A percentile compares a stretch with the other conserved stretches of the same genome.
phyloP scores from a whole-genome alignment of 2,797 vertebrate genomes.

The Parauchenoglanis punctatus region DNA sequence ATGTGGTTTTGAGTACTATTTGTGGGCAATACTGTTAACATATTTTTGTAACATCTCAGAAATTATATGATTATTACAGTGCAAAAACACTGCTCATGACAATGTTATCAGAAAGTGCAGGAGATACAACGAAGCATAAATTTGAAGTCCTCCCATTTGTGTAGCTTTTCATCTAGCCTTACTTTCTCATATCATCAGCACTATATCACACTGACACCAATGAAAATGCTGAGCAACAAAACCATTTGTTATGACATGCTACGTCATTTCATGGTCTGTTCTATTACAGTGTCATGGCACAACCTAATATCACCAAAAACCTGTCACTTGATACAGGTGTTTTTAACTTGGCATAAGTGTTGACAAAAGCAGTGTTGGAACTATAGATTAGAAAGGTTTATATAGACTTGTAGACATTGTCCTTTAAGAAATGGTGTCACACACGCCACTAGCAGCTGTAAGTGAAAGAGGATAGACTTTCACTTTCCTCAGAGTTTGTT shows the following conservation, averaged over 20 bases:
- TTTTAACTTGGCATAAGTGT: background rate
- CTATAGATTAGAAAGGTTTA: background rate
- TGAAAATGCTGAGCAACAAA: background rate
- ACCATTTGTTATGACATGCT: background rate
- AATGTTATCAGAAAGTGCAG: background rate
- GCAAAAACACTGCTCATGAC: background rate
- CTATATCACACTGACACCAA: background rate
- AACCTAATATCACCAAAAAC: background rate
- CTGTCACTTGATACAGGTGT: background rate
- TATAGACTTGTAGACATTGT: background rate
- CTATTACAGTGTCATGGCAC: background rate
- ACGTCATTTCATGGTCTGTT: background rate
- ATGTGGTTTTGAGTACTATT: background rate
- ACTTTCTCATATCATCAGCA: background rate
- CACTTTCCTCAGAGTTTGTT: background rate
- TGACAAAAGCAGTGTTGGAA: background rate
- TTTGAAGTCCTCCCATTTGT: background rate
- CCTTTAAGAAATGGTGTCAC: background rate
- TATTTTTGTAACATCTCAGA: background rate
- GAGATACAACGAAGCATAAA: background rate
- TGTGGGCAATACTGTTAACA: background rate
- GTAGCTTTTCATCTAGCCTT: background rate
- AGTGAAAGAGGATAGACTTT: background rate
- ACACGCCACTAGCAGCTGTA: background rate
- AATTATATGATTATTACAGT: background rate